Evolutionary conservation across 2,797 vertebrate genomes (phyloP).

Genomic region (Betta splendens): DNA sequence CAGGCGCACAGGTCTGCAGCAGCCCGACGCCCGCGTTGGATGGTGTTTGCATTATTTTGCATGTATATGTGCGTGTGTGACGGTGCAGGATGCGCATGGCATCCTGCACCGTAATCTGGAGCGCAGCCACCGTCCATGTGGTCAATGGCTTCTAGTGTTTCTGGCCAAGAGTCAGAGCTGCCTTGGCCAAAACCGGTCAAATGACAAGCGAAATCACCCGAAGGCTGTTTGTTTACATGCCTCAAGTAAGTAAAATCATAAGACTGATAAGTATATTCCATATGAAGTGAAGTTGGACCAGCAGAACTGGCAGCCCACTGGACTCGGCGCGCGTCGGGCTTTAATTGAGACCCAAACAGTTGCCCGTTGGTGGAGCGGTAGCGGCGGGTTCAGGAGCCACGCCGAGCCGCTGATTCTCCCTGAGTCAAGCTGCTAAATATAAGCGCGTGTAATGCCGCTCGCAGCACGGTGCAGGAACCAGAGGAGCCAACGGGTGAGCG

Average conservation of each 20-base stretch:
- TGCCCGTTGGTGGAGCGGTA: constrained; percentile 39
- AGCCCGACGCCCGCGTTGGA: no score
- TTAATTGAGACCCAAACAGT: constrained; percentile 29
- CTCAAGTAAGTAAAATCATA: constrained; percentile 6
- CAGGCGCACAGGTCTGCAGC: no score
- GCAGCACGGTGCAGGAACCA: constrained; percentile 45
- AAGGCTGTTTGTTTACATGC: constrained; percentile 50
- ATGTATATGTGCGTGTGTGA: constrained; percentile 12
- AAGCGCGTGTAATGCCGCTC: constrained; percentile 62
- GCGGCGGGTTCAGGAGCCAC: constrained; percentile 44
- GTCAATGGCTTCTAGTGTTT: constrained; percentile 25
- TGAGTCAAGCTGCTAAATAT: constrained; percentile 77
- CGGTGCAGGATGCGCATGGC: constrained; percentile 7
- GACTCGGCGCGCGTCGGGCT: background rate
- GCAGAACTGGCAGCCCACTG: background rate
- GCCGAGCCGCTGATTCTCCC: constrained; percentile 44
- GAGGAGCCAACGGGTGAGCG: constrained; percentile 55
- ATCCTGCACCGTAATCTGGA: constrained; percentile 29
- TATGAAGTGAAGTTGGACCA: background rate
- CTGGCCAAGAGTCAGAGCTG: constrained; percentile 28
- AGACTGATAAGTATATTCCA: background rate
- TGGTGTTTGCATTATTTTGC: constrained; percentile 10
- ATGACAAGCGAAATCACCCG: constrained; percentile 36
- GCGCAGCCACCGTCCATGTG: constrained; percentile 26
- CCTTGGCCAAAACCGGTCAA: constrained; percentile 42